Percentiles rank a stretch among this genome's conserved stretches.
phyloP scores from a whole-genome alignment of 2,888 invertebrate species.

The Drosophila neonasuta region DNA sequence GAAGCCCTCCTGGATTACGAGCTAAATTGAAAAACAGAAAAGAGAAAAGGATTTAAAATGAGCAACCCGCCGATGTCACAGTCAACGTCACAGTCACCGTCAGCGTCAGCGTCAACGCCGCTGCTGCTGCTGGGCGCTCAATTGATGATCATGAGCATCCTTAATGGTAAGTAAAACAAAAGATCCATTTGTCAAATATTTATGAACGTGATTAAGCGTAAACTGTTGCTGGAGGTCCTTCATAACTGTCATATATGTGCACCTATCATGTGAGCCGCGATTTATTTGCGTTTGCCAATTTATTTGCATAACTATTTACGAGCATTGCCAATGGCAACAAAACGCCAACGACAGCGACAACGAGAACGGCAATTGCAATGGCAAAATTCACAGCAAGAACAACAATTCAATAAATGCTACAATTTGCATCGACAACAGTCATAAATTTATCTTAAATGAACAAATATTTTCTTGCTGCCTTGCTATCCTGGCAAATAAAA shows the following conservation, averaged over 20 bases:
- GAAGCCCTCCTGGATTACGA: constrained; percentile 68
- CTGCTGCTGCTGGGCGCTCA: constrained; percentile 31
- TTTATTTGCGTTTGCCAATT: constrained; percentile 64
- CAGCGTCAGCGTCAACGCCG: constrained; percentile 1
- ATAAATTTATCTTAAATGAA: constrained; percentile 78
- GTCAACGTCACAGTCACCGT: constrained; percentile 9
- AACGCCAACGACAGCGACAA: constrained; percentile 22
- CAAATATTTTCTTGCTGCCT: constrained; percentile 73
- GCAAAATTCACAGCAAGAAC: constrained; percentile 27
- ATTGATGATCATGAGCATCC: constrained; percentile 40
- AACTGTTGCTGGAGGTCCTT: constrained; percentile 17
- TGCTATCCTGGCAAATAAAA: constrained; percentile 64
- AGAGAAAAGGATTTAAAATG: constrained; percentile 73
- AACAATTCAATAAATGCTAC: constrained; percentile 73
- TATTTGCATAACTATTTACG: constrained; percentile 73
- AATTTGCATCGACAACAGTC: constrained; percentile 74
- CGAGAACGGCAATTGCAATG: constrained; percentile 22
- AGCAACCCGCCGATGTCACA: constrained; percentile 36
- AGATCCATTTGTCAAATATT: constrained; percentile 52
- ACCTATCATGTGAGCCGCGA: constrained; percentile 60
- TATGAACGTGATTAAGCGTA: constrained; percentile 66
- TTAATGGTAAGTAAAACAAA: constrained; percentile 58
- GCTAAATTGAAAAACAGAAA: constrained; percentile 41
- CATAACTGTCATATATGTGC: constrained; percentile 51
- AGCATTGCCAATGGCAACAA: constrained; percentile 40